phyloP scores from a whole-genome alignment of 2,888 invertebrate genomes.

The Clunio marinus region DNA sequence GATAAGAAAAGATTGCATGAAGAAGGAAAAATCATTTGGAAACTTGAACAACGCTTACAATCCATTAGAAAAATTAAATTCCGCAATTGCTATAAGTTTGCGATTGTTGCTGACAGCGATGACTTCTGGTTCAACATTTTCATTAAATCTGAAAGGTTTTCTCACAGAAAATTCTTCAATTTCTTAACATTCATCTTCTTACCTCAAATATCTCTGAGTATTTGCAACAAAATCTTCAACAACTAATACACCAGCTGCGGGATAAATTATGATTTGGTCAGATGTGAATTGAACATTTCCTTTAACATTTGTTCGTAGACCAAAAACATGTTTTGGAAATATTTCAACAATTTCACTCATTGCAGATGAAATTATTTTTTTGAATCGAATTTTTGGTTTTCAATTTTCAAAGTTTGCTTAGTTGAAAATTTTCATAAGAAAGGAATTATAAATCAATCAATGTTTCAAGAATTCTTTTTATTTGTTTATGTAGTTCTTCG shows the following conservation, averaged over 20 bases:
- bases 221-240: constrained; percentile 69
- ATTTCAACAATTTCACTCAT: constrained; percentile 44
- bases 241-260: constrained; percentile 70
- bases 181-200: neutral
- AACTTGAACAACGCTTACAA: too few relatives aligned
- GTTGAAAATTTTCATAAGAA: too few relatives aligned
- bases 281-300: constrained; percentile 69
- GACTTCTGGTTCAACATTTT: constrained; percentile 45
- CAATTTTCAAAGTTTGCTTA: too few relatives aligned
- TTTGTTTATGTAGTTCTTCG: too few relatives aligned
- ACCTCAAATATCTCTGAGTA: constrained; percentile 67
- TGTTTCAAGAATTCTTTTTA: too few relatives aligned
- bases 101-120: constrained; percentile 48
- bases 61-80: constrained; percentile 40
- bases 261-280: constrained; percentile 74
- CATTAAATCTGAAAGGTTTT: constrained; percentile 45
- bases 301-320: constrained; percentile 51
- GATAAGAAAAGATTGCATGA: neutral
- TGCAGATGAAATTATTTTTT: too few relatives aligned
- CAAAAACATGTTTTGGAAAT: constrained; percentile 49
- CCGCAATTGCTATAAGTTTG: constrained; percentile 48
- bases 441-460: too few relatives aligned
- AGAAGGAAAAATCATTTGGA: neutral
- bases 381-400: too few relatives aligned
- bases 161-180: neutral